Evolutionary conservation across 2,888 invertebrate genomes (phyloP), one percentile per base, ranked within the genome.

Genomic region (Celastrina argiolus): DNA sequence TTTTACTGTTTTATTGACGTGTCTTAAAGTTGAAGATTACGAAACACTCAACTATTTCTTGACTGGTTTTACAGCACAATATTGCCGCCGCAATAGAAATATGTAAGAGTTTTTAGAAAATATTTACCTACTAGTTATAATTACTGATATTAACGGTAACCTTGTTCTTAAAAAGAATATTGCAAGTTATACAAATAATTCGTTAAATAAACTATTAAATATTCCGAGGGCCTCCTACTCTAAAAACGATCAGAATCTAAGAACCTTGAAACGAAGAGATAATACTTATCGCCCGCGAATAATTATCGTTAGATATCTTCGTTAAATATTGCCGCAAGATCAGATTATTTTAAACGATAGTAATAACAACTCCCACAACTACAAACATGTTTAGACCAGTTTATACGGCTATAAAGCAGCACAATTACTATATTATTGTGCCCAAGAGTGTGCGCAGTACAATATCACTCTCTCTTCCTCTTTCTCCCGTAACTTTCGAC

Each of bases 211-310:
- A 51, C 10, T 58, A 31, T 26, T 58, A 58, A 31, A 58, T 31
- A 58, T 31, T 31, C 28, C 7, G 31, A 58, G n/a, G 2, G 16
- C 31, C 28, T 34, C 36, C 59, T 51, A 51, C 22, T 16, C 51
- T 22, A 31, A 31, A 31, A 31, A 36, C 31, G 59, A 14, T 14
- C 39, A n/a, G n/a, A 16, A 51, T n/a, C 28, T 41, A 2, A 14
- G 18, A 22, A 22, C 39, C 39, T 36, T 42, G 56, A 56, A 41
- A 28, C 42, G 3, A 28, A 31, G 64, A 64, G 56, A 66, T 59
- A 74, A 66, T 73, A 70, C 69, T 78, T 74, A 73, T 74, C 76
- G 68, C 74, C 74, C 75, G 63, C 41, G 12, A 59, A 63, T 59
- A 71, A 66, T 61, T 61, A 39, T 61, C 61, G 22, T 61, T 31